Evolutionary conservation across 2,888 invertebrate genomes (phyloP).

Genomic region (Latrodectus hesperus): DNA sequence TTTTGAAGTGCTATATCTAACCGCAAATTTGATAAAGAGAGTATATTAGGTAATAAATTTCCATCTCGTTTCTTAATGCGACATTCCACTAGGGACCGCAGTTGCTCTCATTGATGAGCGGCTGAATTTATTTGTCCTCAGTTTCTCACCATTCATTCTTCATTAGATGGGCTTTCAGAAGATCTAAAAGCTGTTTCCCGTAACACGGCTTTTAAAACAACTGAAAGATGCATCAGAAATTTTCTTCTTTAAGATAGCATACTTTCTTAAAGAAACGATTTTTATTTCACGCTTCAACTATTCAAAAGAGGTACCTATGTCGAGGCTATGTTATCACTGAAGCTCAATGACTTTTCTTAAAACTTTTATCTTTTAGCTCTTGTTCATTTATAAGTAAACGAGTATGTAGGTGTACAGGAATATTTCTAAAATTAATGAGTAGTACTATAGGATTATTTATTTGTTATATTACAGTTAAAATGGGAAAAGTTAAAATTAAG

Average conservation of each 20-base stretch:
- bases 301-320: neutral
- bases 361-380: too few species aligned
- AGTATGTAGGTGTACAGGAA: too few species aligned
- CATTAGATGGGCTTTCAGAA: slow-evolving; percentile 42
- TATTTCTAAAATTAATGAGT: too few species aligned
- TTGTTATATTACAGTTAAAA: too few species aligned
- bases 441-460: too few species aligned
- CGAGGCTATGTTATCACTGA: too few species aligned
- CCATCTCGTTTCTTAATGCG: slow-evolving; percentile 20
- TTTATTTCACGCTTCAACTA: slow-evolving; percentile 1
- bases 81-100: slow-evolving; percentile 7
- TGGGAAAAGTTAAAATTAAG: too few species aligned
- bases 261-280: neutral
- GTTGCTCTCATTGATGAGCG: slow-evolving; percentile 25
- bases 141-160: slow-evolving; percentile 30
- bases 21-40: slow-evolving; percentile 45
- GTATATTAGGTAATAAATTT: slow-evolving; percentile 53
- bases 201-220: slow-evolving; percentile 41
- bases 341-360: too few species aligned
- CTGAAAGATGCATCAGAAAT: neutral
- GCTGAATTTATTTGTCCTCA: slow-evolving; percentile 41
- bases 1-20: slow-evolving; percentile 8
- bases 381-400: too few species aligned
- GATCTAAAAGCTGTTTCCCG: slow-evolving; percentile 48
- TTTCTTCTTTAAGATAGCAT: neutral